Evolutionary conservation across 2,113 vertebrate genomes (phyloP).

Genomic region (Lepisosteus oculatus): DNA sequence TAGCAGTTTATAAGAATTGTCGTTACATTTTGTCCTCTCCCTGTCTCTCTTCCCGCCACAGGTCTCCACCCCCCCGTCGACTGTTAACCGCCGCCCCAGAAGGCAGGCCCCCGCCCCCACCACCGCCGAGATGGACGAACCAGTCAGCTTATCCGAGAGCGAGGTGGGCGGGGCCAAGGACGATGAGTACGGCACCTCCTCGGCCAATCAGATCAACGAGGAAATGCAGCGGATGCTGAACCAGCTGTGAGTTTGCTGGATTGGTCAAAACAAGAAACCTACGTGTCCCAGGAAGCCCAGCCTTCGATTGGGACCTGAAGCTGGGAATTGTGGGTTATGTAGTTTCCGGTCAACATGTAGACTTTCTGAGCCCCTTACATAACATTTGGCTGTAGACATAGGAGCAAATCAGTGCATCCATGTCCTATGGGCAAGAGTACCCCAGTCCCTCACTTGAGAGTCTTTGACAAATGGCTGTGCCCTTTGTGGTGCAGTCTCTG

Average conservation of each 20-base stretch:
- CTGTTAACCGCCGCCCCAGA: constrained; percentile 54
- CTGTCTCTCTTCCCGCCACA: constrained; percentile 38
- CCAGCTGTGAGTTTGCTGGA: constrained; percentile 79
- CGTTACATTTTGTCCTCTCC: constrained; percentile 30
- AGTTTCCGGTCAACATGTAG: too few relatives aligned
- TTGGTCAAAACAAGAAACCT: too few relatives aligned
- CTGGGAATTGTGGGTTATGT: too few relatives aligned
- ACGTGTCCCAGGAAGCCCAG: too few relatives aligned
- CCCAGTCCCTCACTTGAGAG: too few relatives aligned
- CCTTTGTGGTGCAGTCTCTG: neutral
- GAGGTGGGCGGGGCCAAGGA: constrained; percentile 61
- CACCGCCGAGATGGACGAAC: constrained; percentile 62
- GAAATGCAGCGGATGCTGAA: constrained; percentile 97
- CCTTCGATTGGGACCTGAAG: too few relatives aligned
- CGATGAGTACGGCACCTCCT: constrained; percentile 72
- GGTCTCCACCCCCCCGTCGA: constrained; percentile 56
- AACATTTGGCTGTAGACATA: too few relatives aligned
- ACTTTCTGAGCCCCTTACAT: too few relatives aligned
- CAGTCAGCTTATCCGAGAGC: constrained; percentile 63
- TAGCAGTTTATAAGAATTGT: neutral
- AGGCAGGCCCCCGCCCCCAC: constrained; percentile 55
- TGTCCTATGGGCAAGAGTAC: too few relatives aligned
- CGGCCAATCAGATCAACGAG: constrained; percentile 85
- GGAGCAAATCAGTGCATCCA: too few relatives aligned
- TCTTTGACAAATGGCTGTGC: too few relatives aligned